These are phyloP conservation scores for Drosophila eugracilis DNA, from an alignment of 1,140 invertebrate genomes.

Conservation along the genomic window DNA sequence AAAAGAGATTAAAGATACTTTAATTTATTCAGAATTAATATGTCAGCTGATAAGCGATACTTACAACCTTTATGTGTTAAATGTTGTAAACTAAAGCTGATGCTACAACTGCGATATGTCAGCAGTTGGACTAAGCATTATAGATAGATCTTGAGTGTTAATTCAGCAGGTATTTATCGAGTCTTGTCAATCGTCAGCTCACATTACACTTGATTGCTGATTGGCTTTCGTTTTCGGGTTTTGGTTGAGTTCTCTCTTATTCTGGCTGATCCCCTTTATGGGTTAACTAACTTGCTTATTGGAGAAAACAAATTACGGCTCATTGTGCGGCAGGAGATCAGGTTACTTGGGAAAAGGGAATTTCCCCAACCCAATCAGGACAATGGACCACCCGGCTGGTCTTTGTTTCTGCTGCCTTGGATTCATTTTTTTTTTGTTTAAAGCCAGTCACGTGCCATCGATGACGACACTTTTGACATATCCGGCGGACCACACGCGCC, in stretches of 20 bases:
- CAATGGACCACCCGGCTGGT: conserved; percentile 70
- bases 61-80: conserved; percentile 12
- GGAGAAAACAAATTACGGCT: conserved; percentile 71
- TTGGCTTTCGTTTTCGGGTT: conserved; percentile 24
- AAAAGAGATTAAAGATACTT: background rate
- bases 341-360: conserved; percentile 42
- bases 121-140: conserved; percentile 13
- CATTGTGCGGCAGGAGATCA: conserved; percentile 68
- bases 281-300: conserved; percentile 30
- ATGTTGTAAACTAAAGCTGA: conserved; percentile 7
- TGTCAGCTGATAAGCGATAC: conserved; percentile 3
- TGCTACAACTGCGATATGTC: conserved; percentile 37
- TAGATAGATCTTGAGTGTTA: conserved; percentile 18
- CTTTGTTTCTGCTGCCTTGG: conserved; percentile 37
- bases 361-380: conserved; percentile 28
- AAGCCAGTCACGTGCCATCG: conserved; percentile 79
- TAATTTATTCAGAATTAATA: conserved; percentile 1
- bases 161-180: conserved; percentile 34
- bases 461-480: conserved; percentile 82
- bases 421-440: conserved; percentile 25
- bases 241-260: conserved; percentile 14
- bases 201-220: conserved; percentile 52
- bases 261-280: conserved; percentile 41
- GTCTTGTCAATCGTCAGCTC: conserved; percentile 44
- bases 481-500: conserved; percentile 81